Base-by-base conservation (phyloP, 2,113 vertebrate species). In the Paramisgurnus dabryanus region DNA sequence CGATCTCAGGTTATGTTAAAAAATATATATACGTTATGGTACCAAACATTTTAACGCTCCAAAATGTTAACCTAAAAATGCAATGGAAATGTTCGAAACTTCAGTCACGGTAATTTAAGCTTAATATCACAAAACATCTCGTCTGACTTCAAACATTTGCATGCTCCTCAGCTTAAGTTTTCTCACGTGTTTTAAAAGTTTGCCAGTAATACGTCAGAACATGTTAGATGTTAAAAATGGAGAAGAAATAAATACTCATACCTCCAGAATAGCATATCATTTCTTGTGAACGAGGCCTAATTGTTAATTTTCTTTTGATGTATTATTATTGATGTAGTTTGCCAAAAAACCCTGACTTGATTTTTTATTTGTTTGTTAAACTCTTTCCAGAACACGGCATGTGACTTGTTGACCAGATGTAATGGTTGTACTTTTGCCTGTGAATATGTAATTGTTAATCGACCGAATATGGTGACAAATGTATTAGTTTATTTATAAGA, bases 91-190 rank as follows among this genome's bases (percentile, higher is more conserved):
- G 74, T 61, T 39, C 86, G 79, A 86, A 85, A 85, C 80, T 82
- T 45, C 34, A 76, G 89, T 90, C 90, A 87, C 6, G 83, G 68
- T 89, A 84, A 84, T 90, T 91, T 86, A 90, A 83, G 67, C 82
- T 86, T 86, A 89, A 88, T 90, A 85, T 90, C 88, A 88, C 75
- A 17, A 79, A 13, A 53, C 63, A 67, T 39, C 78, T 71, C 80
- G 85, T 87, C 85, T 84, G 80, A 82, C 87, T 84, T 61, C 64
- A 79, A 87, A 80, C 76, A 64, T 83, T 76, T 80, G 69, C 67
- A 57, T 82, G 79, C 81, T 83, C 86, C 63, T 85, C 49, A 39
- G 76, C 79, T 77, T 82, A 76, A 83, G 72, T 79, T 82, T 82
- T 60, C 80, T 81, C 82, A 75, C 40, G 40, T 6, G 50, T 86